Base-by-base conservation (phyloP, 2,113 vertebrate genomes). In the Chauna torquata region DNA sequence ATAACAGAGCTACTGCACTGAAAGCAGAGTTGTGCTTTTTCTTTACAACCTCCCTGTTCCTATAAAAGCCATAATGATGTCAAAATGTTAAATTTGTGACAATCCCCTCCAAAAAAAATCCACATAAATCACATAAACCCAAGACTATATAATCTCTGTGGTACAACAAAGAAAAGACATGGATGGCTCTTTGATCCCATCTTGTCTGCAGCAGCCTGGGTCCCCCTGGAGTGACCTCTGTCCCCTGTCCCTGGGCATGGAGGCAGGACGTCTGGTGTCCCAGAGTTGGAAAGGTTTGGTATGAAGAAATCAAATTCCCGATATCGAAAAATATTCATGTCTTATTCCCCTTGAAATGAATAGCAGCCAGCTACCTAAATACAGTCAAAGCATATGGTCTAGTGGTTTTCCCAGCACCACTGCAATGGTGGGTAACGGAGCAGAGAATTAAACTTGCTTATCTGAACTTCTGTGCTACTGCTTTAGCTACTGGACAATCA, bases 241-340 rank as follows among this genome's bases (percentile, higher is more conserved):
- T 22, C 38, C 17, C n/a, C 55, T n/a, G 25, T 79, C 17, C 20
- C 12, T 66, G 47, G 34, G 2, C 1, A 9, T 0, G 1, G 49
- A 45, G 9, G 45, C 58, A 78, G 20, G 66, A 25, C 32, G 55
- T 20, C 2, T 2, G 0, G 9, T 45, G 38, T 71, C 65, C 75
- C 64, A 59, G 40, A 89, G 54, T 11, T 40, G 12, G 80, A 89
- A 61, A 84, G 12, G 3, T 81, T 64, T 42, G 36, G 6, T 30
- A 72, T 44, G 34, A 79, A 25, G 38, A 74, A 22, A 42, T 9
- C 16, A 55, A n/a, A 20, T 66, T 28, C 27, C 24, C 84, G 42
- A 62, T 62, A 47, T 1, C 52, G 36, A 38, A 57, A 86, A 80
- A 65, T 17, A 57, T 47, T 69, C 28, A 19, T 32, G 4, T 70